Base-by-base conservation (phyloP, 2,113 vertebrate species). In the Nicator chloris region DNA sequence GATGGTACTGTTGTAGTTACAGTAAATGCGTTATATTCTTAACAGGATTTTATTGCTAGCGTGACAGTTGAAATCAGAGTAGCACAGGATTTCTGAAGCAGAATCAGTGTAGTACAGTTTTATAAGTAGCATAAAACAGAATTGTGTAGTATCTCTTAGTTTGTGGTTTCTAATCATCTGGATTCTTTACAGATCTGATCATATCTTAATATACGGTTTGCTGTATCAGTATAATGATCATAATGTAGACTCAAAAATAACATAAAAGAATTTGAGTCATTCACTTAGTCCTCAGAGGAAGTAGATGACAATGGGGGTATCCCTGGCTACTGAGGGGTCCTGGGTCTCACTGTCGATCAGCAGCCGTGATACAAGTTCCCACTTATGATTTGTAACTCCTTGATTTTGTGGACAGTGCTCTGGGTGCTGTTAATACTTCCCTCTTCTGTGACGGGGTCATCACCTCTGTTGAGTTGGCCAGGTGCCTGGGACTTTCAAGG, bases 271-370 rank as follows among this genome's bases (percentile, higher is more conserved):
- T 31, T 35, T 0, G 0, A 84, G 18, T 68, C 11, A 23, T 30
- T 88, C 12, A 23, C 40, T 63, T 35, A 14, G 0, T 80, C 19
- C 24, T 89, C 0, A 1, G 28, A 61, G 50, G 28, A 86, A 78
- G 28, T n/a, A 59, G 60, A 16, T 15, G 13, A 47, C 1, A 7
- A 2, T 23, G 39, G 28, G 20, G 15, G 3, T 4, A 1, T 66
- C 17, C 28, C 60, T 81, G 39, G 12, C 63, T 54, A 12, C n/a
- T 9, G 10, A 7, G 10, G 12, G 1, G 5, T 64, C 44, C 33
- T 23, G 17, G 13, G 10, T 84, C 69, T 69, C 14, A 0, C 42
- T 75, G 30, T 49, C 37, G 24, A 70, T 56, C 28, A 81, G 31
- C 45, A 77, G 40, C 13, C 70, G 28, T 6, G 4, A 27, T 82